phyloP scores from a whole-genome alignment of 2,113 vertebrate genomes.

The Leptobrachium leishanense region DNA sequence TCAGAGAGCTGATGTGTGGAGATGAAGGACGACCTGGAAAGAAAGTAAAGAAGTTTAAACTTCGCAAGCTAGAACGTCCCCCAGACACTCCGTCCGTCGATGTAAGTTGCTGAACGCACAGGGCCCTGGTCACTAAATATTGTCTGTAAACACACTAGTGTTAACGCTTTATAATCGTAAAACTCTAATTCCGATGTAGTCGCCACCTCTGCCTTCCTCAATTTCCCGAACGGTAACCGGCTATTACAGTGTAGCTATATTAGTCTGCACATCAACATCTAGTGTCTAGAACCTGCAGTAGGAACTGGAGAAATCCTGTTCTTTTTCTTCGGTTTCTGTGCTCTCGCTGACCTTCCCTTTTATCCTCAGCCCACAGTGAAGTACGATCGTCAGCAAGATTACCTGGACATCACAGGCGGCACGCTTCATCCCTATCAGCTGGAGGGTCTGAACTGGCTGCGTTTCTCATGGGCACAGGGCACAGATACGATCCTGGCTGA shows the following conservation, averaged over 20 bases:
- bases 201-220: no score
- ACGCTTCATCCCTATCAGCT: conserved; percentile 95
- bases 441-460: conserved; percentile 95
- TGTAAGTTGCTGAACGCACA: conserved; percentile 68
- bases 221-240: no score
- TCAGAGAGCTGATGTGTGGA: conserved; percentile 91
- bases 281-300: no score
- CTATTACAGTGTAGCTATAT: no score
- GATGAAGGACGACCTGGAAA: conserved; percentile 91
- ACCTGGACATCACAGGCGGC: conserved; percentile 87
- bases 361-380: conserved; percentile 87
- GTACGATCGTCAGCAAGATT: conserved; percentile 92
- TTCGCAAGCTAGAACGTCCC: conserved; percentile 86
- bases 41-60: conserved; percentile 89
- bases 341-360: conserved; percentile 12
- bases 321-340: background rate
- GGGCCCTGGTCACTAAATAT: background rate
- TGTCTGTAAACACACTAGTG: no score
- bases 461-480: conserved; percentile 97
- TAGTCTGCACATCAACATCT: no score
- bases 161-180: no score
- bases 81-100: conserved; percentile 93
- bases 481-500: conserved; percentile 97
- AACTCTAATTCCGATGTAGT: no score
- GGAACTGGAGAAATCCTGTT: background rate